These are phyloP conservation scores for Zaprionus inermis DNA, from an alignment of 1,140 invertebrate species.

Conservation along the genomic window DNA sequence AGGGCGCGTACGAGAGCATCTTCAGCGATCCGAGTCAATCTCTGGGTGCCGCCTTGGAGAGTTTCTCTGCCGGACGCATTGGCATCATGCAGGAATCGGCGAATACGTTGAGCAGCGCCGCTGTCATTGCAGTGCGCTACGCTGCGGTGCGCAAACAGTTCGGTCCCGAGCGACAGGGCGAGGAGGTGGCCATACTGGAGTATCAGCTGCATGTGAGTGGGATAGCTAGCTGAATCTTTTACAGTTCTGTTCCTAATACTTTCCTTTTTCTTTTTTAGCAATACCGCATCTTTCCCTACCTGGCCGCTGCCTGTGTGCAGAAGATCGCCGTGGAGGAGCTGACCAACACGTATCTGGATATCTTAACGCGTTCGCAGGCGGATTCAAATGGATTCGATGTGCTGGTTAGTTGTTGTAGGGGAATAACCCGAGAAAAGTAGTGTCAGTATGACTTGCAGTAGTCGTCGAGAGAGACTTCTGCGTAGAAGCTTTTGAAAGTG, in stretches of 20 bases:
- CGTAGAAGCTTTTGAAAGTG: too few relatives aligned
- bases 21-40: slow-evolving; percentile 91
- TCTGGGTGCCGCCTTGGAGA: slow-evolving; percentile 92
- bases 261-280: slow-evolving; percentile 87
- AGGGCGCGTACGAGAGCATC: slow-evolving; percentile 92
- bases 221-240: background rate
- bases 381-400: slow-evolving; percentile 86
- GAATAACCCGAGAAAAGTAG: background rate
- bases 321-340: slow-evolving; percentile 88
- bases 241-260: background rate
- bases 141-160: slow-evolving; percentile 96
- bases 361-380: slow-evolving; percentile 86
- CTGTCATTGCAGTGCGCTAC: slow-evolving; percentile 95
- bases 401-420: slow-evolving; percentile 85
- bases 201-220: slow-evolving; percentile 92
- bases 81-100: slow-evolving; percentile 90
- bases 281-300: slow-evolving; percentile 95
- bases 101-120: slow-evolving; percentile 88
- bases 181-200: slow-evolving; percentile 94
- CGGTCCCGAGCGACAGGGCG: slow-evolving; percentile 87
- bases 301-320: slow-evolving; percentile 92
- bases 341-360: slow-evolving; percentile 85
- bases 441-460: background rate
- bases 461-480: too few relatives aligned
- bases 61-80: slow-evolving; percentile 92